phyloP scores from a whole-genome alignment of 2,797 vertebrate genomes.

The Schizopygopsis malacanthus region DNA sequence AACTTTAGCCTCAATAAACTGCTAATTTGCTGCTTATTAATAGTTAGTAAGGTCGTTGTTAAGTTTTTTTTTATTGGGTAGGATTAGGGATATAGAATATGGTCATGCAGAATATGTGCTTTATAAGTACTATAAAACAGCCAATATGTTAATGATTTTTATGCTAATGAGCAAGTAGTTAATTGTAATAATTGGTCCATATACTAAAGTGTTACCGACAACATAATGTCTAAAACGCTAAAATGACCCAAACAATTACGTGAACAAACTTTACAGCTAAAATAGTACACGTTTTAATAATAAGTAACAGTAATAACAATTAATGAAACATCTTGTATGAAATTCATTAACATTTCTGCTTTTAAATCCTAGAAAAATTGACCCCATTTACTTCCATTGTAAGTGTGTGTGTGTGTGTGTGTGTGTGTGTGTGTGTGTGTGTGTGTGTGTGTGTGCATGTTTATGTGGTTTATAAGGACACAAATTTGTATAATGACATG shows the following conservation, averaged over 20 bases:
- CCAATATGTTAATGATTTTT: too few relatives aligned
- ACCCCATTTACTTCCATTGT: not conserved
- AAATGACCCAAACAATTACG: not conserved
- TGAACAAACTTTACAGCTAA: not conserved
- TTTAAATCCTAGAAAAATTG: not conserved
- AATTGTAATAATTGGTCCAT: too few relatives aligned
- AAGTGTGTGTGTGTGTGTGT: constrained; percentile 43
- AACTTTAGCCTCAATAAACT: too few relatives aligned
- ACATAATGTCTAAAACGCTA: not conserved
- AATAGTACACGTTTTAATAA: not conserved
- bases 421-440: constrained; percentile 44
- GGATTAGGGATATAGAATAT: too few relatives aligned
- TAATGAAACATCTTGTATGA: not conserved
- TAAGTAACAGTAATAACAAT: not conserved
- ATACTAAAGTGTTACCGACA: too few relatives aligned
- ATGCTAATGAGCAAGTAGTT: too few relatives aligned
- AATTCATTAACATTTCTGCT: not conserved
- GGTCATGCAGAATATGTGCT: too few relatives aligned
- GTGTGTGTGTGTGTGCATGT: constrained; percentile 45
- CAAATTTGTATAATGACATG: too few relatives aligned
- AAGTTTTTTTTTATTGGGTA: too few relatives aligned
- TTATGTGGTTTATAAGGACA: not conserved
- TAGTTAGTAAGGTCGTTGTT: too few relatives aligned
- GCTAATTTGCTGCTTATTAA: too few relatives aligned
- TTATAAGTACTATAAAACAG: too few relatives aligned